A percentile compares a stretch with the other conserved stretches of the same genome.
These are phyloP conservation scores for Microtus agrestis DNA, from an alignment of 2,797 vertebrate genomes.

Conservation along the genomic window DNA sequence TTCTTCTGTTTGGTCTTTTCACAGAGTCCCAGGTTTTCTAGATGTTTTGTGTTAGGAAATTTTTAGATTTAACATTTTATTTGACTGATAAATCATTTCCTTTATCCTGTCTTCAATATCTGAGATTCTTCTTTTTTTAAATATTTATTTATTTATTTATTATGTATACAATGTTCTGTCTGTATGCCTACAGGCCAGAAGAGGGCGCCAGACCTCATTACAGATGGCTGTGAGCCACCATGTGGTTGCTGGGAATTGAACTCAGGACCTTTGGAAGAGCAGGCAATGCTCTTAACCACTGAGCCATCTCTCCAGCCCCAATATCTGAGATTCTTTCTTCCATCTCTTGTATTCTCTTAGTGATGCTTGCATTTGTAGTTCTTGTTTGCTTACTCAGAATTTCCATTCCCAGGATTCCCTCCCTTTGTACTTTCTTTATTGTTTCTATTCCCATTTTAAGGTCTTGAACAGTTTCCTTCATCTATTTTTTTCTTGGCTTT, in stretches of 20 bases:
- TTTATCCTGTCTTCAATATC: background rate
- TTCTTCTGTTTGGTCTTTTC: background rate
- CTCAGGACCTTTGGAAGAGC: no score
- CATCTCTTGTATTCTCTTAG: background rate
- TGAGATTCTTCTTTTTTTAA: no score
- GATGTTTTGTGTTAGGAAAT: background rate
- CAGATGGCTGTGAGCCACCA: no score
- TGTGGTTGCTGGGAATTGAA: no score
- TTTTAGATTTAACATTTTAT: background rate
- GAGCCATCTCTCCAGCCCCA: no score
- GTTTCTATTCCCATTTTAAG: background rate
- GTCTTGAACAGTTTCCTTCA: background rate
- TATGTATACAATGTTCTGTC: no score
- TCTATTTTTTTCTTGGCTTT: background rate
- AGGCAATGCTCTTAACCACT: no score
- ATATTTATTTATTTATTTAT: no score
- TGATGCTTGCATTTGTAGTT: background rate
- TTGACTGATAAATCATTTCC: background rate
- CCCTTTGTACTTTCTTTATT: background rate
- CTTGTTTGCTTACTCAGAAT: background rate
- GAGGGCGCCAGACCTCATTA: no score
- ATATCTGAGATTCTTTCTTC: background rate
- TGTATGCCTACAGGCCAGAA: no score
- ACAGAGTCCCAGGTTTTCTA: background rate
- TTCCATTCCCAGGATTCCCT: background rate